phyloP scores from a whole-genome alignment of 2,888 invertebrate genomes.

The Stenodera caucasica region DNA sequence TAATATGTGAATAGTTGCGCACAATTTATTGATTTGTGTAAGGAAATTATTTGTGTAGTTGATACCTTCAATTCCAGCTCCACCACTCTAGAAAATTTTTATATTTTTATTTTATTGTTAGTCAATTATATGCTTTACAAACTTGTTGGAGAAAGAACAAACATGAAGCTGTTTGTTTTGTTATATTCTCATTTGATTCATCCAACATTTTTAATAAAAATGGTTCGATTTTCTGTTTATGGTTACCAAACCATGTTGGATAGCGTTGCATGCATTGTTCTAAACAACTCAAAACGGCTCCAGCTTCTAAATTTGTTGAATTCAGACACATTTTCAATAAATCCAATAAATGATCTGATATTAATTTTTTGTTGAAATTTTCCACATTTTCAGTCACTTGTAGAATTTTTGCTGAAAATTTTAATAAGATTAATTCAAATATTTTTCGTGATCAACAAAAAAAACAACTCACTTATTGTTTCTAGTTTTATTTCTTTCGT shows the following conservation, averaged over 20 bases:
- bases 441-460: neutral
- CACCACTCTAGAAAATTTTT: neutral
- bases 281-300: neutral
- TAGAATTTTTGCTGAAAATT: neutral
- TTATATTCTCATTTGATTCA: neutral
- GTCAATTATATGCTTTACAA: neutral
- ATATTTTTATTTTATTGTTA: neutral
- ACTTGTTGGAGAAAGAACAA: slow-evolving; percentile 9
- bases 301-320: neutral
- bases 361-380: neutral
- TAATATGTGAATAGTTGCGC: slow-evolving; percentile 9
- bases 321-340: neutral
- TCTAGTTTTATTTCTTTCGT: neutral
- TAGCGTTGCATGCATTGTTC: neutral
- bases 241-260: slow-evolving; percentile 11
- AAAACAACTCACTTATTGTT: neutral
- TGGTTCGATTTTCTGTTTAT: slow-evolving; percentile 4
- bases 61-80: slow-evolving; percentile 8
- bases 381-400: neutral
- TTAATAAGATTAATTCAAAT: neutral
- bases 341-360: neutral
- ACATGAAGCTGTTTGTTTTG: slow-evolving; percentile 1
- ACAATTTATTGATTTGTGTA: slow-evolving; percentile 2
- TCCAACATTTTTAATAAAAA: slow-evolving; percentile 5
- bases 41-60: slow-evolving; percentile 9